These are phyloP conservation scores for Beaufortia kweichowensis DNA, from an alignment of 2,113 vertebrate genomes.

Conservation along the genomic window DNA sequence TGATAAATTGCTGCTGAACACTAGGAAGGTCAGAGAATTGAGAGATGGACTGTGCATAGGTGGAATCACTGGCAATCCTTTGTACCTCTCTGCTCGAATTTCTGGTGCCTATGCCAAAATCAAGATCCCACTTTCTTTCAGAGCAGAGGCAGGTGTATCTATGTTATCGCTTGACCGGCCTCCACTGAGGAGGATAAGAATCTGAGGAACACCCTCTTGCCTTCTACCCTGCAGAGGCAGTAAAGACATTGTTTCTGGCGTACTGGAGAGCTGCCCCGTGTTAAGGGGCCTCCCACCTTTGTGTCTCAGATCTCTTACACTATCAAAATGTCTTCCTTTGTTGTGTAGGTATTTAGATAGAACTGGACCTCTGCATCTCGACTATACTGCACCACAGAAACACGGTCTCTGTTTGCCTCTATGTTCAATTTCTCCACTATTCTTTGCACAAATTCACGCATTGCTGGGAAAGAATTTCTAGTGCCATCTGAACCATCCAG, in stretches of 20 bases:
- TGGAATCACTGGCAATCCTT: constrained; percentile 29
- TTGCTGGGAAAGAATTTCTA: constrained; percentile 56
- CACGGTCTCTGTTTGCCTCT: constrained; percentile 38
- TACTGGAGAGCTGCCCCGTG: constrained; percentile 58
- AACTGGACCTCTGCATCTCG: constrained; percentile 46
- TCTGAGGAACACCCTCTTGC: constrained; percentile 55
- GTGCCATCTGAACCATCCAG: constrained; percentile 67
- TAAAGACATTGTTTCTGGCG: constrained; percentile 58
- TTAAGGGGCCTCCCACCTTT: constrained; percentile 61
- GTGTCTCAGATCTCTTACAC: constrained; percentile 36
- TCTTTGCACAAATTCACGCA: constrained; percentile 65
- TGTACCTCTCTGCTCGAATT: constrained; percentile 75
- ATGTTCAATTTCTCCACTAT: constrained; percentile 53
- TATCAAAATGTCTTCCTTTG: constrained; percentile 36
- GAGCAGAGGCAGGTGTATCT: constrained; percentile 72
- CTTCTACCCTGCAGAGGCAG: constrained; percentile 57
- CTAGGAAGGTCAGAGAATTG: constrained; percentile 39
- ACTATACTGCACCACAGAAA: constrained; percentile 46
- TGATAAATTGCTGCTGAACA: constrained; percentile 33
- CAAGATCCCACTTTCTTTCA: constrained; percentile 77
- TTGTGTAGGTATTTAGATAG: constrained; percentile 45
- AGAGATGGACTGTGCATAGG: constrained; percentile 28
- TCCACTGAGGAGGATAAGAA: constrained; percentile 59
- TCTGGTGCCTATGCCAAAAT: constrained; percentile 80
- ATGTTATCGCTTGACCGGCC: constrained; percentile 59